A percentile compares a stretch with the other conserved stretches of the same genome.
These are phyloP conservation scores for Aphidius ervi DNA, from an alignment of 1,140 invertebrate species.

Conservation along the genomic window DNA sequence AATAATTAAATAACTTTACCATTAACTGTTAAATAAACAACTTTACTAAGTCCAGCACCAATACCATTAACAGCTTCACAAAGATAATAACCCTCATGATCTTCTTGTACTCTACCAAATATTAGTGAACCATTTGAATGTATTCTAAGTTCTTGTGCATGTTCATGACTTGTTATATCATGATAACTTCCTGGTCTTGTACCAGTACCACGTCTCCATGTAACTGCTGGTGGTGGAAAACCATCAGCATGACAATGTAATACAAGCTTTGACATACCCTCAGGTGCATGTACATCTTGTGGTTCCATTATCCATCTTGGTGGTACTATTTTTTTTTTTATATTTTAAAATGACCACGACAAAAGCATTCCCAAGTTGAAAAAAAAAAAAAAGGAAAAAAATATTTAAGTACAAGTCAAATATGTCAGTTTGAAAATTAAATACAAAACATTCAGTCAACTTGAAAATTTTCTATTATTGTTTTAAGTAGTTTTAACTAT, in stretches of 20 bases:
- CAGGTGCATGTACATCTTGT: constrained; percentile 77
- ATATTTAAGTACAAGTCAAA: no score
- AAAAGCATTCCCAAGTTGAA: no score
- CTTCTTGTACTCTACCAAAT: constrained; percentile 75
- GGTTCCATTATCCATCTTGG: constrained; percentile 89
- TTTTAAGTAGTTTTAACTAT: no score
- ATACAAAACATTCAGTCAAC: no score
- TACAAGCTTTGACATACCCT: constrained; percentile 71
- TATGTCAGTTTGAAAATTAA: no score
- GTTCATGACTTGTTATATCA: constrained; percentile 61
- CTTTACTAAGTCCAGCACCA: constrained; percentile 81
- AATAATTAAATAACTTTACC: constrained; percentile 53
- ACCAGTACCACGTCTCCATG: constrained; percentile 82
- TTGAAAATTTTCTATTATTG: no score
- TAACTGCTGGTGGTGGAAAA: constrained; percentile 80
- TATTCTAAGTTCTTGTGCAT: constrained; percentile 58
- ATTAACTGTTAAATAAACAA: constrained; percentile 83
- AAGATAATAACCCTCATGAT: constrained; percentile 84
- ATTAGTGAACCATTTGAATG: constrained; percentile 77
- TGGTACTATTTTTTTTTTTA: constrained; percentile 63
- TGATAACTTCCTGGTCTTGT: constrained; percentile 79
- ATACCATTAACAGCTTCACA: constrained; percentile 91
- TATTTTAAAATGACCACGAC: no score
- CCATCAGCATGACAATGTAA: constrained; percentile 89
- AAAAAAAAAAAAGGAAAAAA: no score